Conservation (phyloP, 2,888 invertebrate genomes). For the Zhuqinia jingwanae region DNA sequence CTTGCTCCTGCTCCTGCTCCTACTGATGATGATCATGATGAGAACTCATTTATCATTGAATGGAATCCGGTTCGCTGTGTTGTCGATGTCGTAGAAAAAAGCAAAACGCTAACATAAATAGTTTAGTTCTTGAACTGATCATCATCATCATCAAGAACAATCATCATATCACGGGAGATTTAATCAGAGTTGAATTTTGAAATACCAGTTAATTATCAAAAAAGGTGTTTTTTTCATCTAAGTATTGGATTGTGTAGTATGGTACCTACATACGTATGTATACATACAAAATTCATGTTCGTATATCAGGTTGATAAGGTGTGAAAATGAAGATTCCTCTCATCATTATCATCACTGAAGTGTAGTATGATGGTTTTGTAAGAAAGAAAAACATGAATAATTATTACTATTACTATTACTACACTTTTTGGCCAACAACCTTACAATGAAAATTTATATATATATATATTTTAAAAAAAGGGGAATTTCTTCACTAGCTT, state of each 20-base stretch:
- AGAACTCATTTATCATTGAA: conserved; percentile 29
- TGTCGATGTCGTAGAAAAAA: neutral
- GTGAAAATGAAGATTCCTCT: conserved; percentile 66
- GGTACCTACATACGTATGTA: neutral
- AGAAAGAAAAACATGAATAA: no score
- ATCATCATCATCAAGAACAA: conserved; percentile 30
- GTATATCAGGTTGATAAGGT: conserved; percentile 44
- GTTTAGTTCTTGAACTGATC: conserved; percentile 23
- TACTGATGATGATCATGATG: no score
- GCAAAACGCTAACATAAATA: conserved; percentile 37
- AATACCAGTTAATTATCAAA: conserved; percentile 63
- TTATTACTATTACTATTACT: neutral
- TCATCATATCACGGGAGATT: conserved; percentile 44
- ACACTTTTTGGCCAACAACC: conserved; percentile 19
- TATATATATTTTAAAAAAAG: no score
- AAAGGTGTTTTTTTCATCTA: no score
- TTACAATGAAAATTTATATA: no score
- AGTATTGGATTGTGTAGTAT: no score
- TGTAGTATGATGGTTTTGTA: no score
- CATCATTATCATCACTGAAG: neutral
- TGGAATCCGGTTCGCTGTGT: conserved; percentile 53
- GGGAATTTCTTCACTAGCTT: conserved; percentile 5
- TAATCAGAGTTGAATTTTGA: conserved; percentile 62
- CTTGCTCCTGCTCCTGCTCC: no score
- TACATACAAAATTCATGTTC: neutral